Evolutionary conservation across 2,888 invertebrate genomes (phyloP).

Genomic region (Oxycera nigricornis): DNA sequence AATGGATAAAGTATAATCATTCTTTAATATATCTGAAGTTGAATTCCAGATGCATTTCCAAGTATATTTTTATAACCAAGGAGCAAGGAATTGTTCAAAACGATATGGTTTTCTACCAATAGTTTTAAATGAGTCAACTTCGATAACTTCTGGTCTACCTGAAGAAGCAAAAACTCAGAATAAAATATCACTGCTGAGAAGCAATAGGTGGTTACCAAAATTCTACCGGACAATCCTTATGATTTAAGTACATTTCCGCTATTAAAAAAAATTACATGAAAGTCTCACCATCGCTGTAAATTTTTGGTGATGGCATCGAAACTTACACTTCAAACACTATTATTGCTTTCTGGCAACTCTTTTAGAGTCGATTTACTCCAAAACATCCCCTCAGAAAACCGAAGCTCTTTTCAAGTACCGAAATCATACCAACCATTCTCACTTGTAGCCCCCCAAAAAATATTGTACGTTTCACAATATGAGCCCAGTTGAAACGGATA

Average conservation of each 20-base stretch:
- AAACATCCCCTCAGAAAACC: neutral
- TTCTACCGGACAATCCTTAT: neutral
- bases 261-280: neutral
- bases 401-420: neutral
- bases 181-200: neutral
- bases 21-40: no score
- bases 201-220: neutral
- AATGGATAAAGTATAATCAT: no score
- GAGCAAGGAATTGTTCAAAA: no score
- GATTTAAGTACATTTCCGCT: neutral
- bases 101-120: no score
- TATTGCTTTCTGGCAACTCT: neutral
- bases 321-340: neutral
- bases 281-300: neutral
- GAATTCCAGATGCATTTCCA: no score
- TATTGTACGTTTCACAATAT: neutral
- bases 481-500: slow-evolving; percentile 17
- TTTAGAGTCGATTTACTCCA: neutral
- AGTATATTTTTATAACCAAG: no score
- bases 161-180: no score
- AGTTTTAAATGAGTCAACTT: no score
- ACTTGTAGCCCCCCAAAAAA: neutral
- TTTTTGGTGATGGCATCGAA: neutral
- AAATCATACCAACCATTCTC: neutral
- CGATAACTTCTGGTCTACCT: no score